phyloP scores from a whole-genome alignment of 2,113 vertebrate genomes.

The Pituophis catenifer region DNA sequence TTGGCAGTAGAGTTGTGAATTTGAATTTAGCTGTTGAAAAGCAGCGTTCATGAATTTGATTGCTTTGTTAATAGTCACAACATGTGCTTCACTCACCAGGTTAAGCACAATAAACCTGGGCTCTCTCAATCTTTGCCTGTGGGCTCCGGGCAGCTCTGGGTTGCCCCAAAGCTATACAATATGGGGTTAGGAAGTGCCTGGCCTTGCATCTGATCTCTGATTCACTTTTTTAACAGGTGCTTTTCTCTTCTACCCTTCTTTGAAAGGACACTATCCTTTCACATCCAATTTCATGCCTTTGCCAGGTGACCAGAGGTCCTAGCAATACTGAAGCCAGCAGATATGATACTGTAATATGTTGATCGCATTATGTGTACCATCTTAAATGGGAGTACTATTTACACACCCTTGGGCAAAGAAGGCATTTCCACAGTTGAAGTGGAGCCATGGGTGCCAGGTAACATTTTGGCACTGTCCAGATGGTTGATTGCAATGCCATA shows the following conservation, averaged over 20 bases:
- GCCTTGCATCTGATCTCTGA: background rate
- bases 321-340: background rate
- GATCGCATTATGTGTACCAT: background rate
- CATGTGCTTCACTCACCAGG: background rate
- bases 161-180: background rate
- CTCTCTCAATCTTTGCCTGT: background rate
- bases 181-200: background rate
- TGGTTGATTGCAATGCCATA: background rate
- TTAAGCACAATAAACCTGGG: background rate
- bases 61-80: background rate
- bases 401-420: background rate
- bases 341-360: background rate
- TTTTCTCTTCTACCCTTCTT: background rate
- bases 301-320: background rate
- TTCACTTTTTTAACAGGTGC: background rate
- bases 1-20: background rate
- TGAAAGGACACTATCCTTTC: background rate
- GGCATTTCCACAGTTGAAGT: background rate
- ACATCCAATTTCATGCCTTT: background rate
- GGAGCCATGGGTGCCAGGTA: background rate
- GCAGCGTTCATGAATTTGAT: background rate
- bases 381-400: background rate
- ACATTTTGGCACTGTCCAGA: background rate
- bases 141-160: background rate
- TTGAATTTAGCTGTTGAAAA: background rate